Evolutionary conservation across 2,113 vertebrate species (phyloP).

Genomic region (Halichoeres trimaculatus): DNA sequence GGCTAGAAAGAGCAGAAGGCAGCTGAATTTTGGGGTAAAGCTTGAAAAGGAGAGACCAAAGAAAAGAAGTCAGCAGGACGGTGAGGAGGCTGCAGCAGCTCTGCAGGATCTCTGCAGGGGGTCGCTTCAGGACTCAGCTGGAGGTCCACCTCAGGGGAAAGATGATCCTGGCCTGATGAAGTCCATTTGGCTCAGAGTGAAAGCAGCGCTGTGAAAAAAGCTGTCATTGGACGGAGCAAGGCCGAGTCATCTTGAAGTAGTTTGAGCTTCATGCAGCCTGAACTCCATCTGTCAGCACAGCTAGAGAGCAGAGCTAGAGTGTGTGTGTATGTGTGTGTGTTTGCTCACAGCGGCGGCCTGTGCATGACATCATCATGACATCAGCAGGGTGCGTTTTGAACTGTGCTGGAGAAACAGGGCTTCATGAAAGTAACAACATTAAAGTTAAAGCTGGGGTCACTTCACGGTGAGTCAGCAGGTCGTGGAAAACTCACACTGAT

Average conservation of each 20-base stretch:
- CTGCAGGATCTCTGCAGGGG: not conserved
- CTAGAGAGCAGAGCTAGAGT: too few species aligned
- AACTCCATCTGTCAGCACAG: not conserved
- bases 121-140: not conserved
- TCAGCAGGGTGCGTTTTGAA: not conserved
- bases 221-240: not conserved
- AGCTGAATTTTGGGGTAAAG: too few species aligned
- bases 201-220: not conserved
- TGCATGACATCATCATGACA: constrained; percentile 2
- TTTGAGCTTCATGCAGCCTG: not conserved
- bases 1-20: too few species aligned
- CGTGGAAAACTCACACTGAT: too few species aligned
- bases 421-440: not conserved
- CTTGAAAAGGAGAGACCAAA: not conserved
- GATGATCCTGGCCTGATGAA: not conserved
- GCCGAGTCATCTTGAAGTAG: not conserved
- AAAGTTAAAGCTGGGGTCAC: not conserved
- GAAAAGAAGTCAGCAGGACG: too few species aligned
- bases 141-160: not conserved
- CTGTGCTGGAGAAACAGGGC: not conserved
- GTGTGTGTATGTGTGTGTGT: not conserved
- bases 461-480: not conserved
- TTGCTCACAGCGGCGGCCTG: not conserved
- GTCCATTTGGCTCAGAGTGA: too few species aligned
- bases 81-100: too few species aligned